Evolutionary conservation across 1,140 invertebrate genomes (phyloP).

Genomic region (Bactericera cockerelli): DNA sequence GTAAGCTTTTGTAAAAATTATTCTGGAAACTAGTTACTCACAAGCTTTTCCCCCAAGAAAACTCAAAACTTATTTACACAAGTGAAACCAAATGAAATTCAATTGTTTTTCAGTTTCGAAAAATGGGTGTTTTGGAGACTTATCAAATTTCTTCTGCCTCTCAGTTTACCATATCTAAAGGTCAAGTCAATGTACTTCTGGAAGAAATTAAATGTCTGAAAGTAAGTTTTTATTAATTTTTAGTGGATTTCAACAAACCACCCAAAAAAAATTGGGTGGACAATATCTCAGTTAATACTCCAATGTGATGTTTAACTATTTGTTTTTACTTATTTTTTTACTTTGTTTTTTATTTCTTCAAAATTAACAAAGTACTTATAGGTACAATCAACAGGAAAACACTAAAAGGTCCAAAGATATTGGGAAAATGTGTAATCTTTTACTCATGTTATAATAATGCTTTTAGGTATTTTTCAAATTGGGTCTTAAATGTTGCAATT

Average conservation of each 20-base stretch:
- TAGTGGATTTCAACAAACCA: background rate
- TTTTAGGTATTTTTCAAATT: no score
- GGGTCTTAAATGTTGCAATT: no score
- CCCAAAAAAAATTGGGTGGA: no score
- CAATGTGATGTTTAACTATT: no score
- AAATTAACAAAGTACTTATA: background rate
- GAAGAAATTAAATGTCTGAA: conserved; percentile 4
- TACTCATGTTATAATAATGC: no score
- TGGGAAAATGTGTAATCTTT: no score
- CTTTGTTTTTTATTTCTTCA: background rate
- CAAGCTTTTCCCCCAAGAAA: no score
- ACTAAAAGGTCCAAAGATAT: background rate
- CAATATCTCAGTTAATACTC: background rate
- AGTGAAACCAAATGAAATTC: no score
- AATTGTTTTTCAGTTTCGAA: background rate
- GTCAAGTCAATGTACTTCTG: background rate
- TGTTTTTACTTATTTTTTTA: background rate
- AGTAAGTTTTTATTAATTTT: background rate
- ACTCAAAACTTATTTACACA: no score
- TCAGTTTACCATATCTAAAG: background rate
- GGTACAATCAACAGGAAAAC: background rate
- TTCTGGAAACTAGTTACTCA: no score
- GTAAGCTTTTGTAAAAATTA: no score
- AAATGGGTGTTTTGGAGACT: background rate
- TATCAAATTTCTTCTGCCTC: background rate